Evolutionary conservation across 2,113 vertebrate species (phyloP).

Genomic region (Junco hyemalis): DNA sequence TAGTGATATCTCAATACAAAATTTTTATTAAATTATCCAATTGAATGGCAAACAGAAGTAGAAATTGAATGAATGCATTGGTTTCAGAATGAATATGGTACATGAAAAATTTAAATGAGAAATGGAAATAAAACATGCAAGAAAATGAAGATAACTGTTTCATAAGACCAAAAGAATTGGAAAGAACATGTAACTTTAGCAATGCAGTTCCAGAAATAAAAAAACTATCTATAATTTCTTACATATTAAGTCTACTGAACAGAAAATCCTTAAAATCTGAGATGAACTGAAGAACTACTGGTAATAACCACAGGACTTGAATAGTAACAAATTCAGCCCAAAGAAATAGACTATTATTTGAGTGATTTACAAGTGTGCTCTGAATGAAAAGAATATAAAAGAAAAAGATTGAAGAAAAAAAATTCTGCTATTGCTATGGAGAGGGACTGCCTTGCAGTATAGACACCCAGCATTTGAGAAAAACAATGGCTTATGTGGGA

Average conservation of each 20-base stretch:
- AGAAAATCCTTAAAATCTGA: constrained; percentile 25
- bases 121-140: constrained; percentile 21
- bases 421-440: not conserved
- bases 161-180: not conserved
- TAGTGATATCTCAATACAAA: not conserved
- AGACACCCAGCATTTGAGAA: not conserved
- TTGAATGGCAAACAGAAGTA: not conserved
- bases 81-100: not conserved
- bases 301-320: constrained; percentile 34
- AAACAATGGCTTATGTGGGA: not conserved
- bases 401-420: not conserved
- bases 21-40: not conserved
- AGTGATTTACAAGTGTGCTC: constrained; percentile 14
- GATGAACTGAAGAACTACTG: constrained; percentile 9
- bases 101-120: constrained; percentile 29
- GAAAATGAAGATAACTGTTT: constrained; percentile 14
- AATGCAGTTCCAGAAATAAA: not conserved
- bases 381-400: constrained; percentile 7
- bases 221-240: not conserved
- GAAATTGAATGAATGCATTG: not conserved
- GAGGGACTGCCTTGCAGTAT: not conserved
- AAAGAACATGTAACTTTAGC: constrained; percentile 1
- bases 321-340: constrained; percentile 19
- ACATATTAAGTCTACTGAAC: not conserved
- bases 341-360: constrained; percentile 29